Percentiles rank a stretch among this genome's conserved stretches.
Evolutionary conservation across 2,888 invertebrate genomes (phyloP).

Genomic region (Torymus texanus): DNA sequence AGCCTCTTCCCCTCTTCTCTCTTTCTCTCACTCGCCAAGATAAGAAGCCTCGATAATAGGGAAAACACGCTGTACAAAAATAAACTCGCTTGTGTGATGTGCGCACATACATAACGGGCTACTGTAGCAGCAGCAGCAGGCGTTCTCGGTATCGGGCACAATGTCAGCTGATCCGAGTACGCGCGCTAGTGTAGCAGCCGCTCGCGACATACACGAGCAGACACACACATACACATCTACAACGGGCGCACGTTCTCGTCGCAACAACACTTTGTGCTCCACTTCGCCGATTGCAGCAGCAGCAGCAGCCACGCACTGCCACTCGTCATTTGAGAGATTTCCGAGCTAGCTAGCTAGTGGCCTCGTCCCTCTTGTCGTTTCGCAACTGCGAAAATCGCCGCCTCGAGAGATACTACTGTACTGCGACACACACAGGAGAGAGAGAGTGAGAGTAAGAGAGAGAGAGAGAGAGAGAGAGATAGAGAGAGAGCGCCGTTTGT

Average conservation of each 20-base stretch:
- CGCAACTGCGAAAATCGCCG: neutral
- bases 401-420: constrained; percentile 11
- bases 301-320: too few species aligned
- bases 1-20: too few species aligned
- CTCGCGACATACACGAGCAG: neutral
- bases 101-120: neutral
- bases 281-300: constrained; percentile 13
- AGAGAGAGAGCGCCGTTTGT: too few species aligned
- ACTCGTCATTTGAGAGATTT: constrained; percentile 14
- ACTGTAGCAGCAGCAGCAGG: neutral
- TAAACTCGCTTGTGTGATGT: neutral
- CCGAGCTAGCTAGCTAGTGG: neutral
- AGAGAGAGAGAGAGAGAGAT: too few species aligned
- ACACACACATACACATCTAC: neutral
- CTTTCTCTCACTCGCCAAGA: too few species aligned
- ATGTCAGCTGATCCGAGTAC: constrained; percentile 47
- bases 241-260: neutral
- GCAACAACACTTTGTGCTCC: constrained; percentile 18
- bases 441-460: too few species aligned
- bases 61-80: neutral
- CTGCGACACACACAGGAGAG: constrained; percentile 3
- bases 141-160: constrained; percentile 11
- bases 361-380: constrained; percentile 27
- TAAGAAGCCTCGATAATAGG: too few species aligned
- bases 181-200: neutral